These are phyloP conservation scores for Nemapogon koenigi DNA, from an alignment of 2,888 invertebrate species.

Conservation along the genomic window DNA sequence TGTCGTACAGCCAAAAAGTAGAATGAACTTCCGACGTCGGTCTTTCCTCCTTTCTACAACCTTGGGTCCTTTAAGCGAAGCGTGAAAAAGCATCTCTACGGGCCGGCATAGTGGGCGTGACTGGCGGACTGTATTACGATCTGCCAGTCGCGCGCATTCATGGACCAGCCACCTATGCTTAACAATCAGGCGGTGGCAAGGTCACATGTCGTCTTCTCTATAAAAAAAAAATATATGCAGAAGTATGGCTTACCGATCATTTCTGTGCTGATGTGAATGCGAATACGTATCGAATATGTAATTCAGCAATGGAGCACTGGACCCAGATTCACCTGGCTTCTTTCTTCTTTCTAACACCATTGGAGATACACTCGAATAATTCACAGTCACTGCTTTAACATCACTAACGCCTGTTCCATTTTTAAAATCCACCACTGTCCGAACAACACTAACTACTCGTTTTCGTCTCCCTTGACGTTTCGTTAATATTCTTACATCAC, in stretches of 20 bases:
- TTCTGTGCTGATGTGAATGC: slow-evolving; percentile 44
- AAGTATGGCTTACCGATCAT: slow-evolving; percentile 52
- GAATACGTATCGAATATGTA: slow-evolving; percentile 57
- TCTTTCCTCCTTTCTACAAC: no score
- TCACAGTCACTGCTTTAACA: not conserved
- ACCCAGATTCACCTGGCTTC: slow-evolving; percentile 48
- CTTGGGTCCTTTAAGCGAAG: no score
- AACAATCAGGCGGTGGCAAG: no score
- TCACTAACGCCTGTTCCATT: not conserved
- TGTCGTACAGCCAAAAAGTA: no score
- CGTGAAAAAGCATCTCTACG: no score
- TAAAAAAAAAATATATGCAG: no score
- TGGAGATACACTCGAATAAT: not conserved
- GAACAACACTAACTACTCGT: slow-evolving; percentile 5
- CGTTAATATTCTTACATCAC: slow-evolving; percentile 19
- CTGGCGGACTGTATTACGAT: no score
- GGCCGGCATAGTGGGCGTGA: no score
- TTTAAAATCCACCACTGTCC: not conserved
- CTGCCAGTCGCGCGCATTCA: no score
- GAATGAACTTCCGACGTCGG: no score
- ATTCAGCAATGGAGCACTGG: slow-evolving; percentile 49
- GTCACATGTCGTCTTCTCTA: no score
- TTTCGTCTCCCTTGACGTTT: slow-evolving; percentile 19
- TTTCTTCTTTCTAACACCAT: slow-evolving; percentile 30
- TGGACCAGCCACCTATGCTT: no score